Conservation (phyloP, 2,113 vertebrate genomes). For the Corythornis vintsioides region DNA sequence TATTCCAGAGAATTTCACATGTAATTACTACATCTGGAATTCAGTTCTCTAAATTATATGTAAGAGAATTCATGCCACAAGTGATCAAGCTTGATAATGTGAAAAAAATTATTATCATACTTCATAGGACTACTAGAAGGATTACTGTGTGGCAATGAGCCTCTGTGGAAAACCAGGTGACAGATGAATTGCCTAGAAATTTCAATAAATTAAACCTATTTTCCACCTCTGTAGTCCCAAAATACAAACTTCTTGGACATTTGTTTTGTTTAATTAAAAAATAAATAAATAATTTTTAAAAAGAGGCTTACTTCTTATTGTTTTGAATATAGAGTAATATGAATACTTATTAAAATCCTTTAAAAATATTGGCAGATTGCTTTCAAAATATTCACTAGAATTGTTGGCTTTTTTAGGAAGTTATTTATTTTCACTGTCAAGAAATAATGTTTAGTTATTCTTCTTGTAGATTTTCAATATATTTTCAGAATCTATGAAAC, state of each 20-base stretch:
- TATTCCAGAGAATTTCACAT: not conserved
- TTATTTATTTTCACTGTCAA: not conserved
- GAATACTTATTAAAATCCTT: not conserved
- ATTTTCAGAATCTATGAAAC: not conserved
- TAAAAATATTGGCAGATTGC: not conserved
- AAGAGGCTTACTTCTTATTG: not conserved
- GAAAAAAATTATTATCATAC: conserved; percentile 12
- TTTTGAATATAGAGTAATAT: not conserved
- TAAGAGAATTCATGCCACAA: conserved; percentile 1
- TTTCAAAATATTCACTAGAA: not conserved
- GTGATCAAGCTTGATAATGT: conserved; percentile 38
- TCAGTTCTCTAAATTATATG: not conserved
- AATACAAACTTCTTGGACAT: not conserved
- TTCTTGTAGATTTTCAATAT: not conserved
- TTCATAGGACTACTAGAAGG: not conserved
- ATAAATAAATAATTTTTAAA: not conserved
- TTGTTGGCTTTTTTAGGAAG: not conserved
- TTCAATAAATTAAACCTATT: not conserved
- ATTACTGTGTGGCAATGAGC: not conserved
- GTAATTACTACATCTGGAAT: not conserved
- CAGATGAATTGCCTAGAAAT: not conserved
- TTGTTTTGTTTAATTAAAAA: not conserved
- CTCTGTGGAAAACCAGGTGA: conserved; percentile 9
- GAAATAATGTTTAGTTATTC: not conserved
- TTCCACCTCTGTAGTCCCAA: not conserved